Percentiles rank a stretch among this genome's conserved stretches.
These are phyloP conservation scores for Heptranchias perlo DNA, from an alignment of 2,113 vertebrate species.

Conservation along the genomic window DNA sequence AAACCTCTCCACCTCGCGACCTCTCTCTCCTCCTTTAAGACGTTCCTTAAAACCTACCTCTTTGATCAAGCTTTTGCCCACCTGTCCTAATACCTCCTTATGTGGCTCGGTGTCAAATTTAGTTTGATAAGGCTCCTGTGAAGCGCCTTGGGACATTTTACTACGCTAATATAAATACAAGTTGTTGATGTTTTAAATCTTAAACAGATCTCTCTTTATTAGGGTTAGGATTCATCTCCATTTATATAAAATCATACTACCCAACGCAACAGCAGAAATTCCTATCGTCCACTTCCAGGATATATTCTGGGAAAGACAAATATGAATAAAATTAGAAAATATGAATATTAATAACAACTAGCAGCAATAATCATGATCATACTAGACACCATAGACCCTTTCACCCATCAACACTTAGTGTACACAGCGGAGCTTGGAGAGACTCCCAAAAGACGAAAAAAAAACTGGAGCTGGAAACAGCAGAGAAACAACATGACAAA, in stretches of 20 bases:
- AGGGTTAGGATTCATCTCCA: background rate
- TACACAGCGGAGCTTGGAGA: background rate
- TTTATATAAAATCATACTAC: conserved; percentile 8
- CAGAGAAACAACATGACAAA: background rate
- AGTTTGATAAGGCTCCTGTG: too few relatives aligned
- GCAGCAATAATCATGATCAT: background rate
- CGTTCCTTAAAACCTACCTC: too few relatives aligned
- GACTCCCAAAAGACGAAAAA: background rate
- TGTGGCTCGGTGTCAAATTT: too few relatives aligned
- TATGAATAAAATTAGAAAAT: background rate
- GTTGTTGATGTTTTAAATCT: too few relatives aligned
- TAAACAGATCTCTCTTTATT: background rate
- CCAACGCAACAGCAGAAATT: background rate
- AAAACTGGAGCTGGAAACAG: background rate
- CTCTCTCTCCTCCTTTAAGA: too few relatives aligned
- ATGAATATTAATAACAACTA: background rate
- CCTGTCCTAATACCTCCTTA: too few relatives aligned
- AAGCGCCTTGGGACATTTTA: too few relatives aligned
- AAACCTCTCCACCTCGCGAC: too few relatives aligned
- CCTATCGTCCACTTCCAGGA: background rate
- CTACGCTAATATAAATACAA: too few relatives aligned
- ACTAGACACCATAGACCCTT: background rate
- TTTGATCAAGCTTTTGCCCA: too few relatives aligned
- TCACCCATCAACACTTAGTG: background rate
- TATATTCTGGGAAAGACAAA: conserved; percentile 9